Base-by-base conservation (phyloP, 2,797 vertebrate genomes). In the Acrossocheilus fasciatus region DNA sequence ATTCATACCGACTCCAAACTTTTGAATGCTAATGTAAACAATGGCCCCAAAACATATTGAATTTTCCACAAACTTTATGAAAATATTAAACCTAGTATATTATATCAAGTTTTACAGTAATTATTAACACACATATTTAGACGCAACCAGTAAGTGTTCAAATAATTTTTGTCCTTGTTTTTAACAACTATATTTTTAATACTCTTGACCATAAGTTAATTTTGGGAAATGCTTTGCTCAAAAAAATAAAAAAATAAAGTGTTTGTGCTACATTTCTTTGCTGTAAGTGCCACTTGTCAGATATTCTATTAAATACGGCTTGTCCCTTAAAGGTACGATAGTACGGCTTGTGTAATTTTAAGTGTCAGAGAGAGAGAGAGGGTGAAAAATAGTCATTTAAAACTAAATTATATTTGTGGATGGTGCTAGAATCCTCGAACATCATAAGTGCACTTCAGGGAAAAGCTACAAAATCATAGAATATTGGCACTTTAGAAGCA, bases 351-450 rank as follows among this genome's bases (percentile, higher is more conserved):
- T 77, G 50, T 36, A 54, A 39, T 54, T 76, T 5, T 54, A 76
- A 36, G 50, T 39, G 74, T 36, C 18, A 54, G 26, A 6, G 26
- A 76, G 10, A 36, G 15, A 36, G 15, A 30, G 30, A 68, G 3
- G 5, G 73, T 52, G 1, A 45, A 30, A 34, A 57, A 57, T 57
- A 6, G 20, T 14, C 18, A 1, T 39, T 57, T 57, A 76, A 74
- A 57, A 39, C 50, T n/a, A 39, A 76, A 39, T 6, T 39, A 6
- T 39, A 50, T 57, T 77, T 57, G 18, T 57, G 34, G 18, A 7
- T 79, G n/a, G 14, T 79, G n/a, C 39, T 62, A 26, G 23, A 79
- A 45, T 43, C 57, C 39, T 79, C 45, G 15, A 79, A 45, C 77
- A 11, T 62, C 8, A 26, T 11, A 47, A 68, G 26, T 68, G 18